Evolutionary conservation across 2,888 invertebrate genomes (phyloP).

Genomic region (Pheosia gnoma): DNA sequence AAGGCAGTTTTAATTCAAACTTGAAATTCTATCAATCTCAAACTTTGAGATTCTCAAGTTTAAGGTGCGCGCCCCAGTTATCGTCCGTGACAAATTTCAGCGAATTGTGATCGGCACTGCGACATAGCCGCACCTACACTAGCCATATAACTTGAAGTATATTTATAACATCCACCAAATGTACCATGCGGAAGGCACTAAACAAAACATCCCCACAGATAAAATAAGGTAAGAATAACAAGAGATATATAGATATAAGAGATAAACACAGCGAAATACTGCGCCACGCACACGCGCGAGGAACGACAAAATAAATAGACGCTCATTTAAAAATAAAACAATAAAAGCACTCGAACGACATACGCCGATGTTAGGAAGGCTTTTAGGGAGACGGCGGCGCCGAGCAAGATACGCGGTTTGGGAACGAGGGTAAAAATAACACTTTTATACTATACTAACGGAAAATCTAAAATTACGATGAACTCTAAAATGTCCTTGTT

Average conservation of each 20-base stretch:
- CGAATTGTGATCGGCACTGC: conserved; percentile 26
- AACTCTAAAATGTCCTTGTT: too few relatives aligned
- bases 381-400: background rate
- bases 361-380: conserved; percentile 5
- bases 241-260: too few relatives aligned
- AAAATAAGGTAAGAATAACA: background rate
- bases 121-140: background rate
- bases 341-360: conserved; percentile 9
- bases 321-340: conserved; percentile 24
- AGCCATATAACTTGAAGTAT: background rate
- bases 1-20: background rate
- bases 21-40: conserved; percentile 19
- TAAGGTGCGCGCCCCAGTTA: conserved; percentile 34
- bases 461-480: too few relatives aligned
- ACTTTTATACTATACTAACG: too few relatives aligned
- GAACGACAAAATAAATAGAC: conserved; percentile 12
- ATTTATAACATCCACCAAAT: background rate
- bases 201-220: too few relatives aligned
- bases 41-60: conserved; percentile 17
- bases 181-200: too few relatives aligned
- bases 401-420: background rate
- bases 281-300: background rate
- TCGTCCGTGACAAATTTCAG: conserved; percentile 38
- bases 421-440: too few relatives aligned
- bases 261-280: background rate